A percentile compares a stretch with the other conserved stretches of the same genome.
Evolutionary conservation across 2,888 invertebrate species (phyloP).

Genomic region (Podabrus alpinus): DNA sequence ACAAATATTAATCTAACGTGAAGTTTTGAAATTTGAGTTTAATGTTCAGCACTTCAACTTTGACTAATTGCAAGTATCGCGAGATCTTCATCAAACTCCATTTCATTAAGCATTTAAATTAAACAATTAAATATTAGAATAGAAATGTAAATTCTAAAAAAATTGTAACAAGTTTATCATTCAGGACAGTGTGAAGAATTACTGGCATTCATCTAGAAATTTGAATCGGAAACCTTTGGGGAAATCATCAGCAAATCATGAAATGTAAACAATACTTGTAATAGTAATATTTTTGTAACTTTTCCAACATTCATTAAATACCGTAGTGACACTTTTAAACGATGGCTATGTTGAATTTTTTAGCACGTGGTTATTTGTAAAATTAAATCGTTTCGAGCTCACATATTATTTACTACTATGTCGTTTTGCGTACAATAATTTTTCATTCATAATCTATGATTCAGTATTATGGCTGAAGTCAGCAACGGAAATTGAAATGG

Average conservation of each 20-base stretch:
- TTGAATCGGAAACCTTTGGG: neutral
- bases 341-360: neutral
- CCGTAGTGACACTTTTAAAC: neutral
- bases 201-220: neutral
- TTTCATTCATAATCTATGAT: neutral
- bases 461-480: neutral
- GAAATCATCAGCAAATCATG: neutral
- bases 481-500: neutral
- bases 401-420: neutral
- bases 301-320: neutral
- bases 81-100: neutral
- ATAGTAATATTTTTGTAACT: neutral
- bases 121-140: neutral
- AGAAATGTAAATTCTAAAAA: neutral
- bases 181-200: neutral
- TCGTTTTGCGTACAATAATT: neutral
- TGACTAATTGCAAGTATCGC: neutral
- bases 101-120: neutral
- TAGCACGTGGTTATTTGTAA: neutral
- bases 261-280: neutral
- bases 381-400: no score
- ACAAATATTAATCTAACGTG: neutral
- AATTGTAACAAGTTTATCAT: neutral
- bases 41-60: no score
- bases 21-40: neutral